phyloP scores from a whole-genome alignment of 2,113 vertebrate genomes.

The Proteles cristata region DNA sequence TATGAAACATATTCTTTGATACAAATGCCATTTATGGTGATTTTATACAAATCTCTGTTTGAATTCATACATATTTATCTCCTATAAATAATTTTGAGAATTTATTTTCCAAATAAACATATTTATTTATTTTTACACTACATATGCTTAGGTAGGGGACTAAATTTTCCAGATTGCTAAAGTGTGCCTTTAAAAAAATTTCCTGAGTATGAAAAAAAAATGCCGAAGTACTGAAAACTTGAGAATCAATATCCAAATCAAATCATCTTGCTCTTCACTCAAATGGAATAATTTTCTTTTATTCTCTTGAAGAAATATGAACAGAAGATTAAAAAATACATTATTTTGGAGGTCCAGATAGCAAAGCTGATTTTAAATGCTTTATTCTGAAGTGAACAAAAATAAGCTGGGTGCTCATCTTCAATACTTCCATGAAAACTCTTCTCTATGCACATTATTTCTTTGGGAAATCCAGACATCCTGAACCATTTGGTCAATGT shows the following conservation, averaged over 20 bases:
- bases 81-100: neutral
- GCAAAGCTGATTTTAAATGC: neutral
- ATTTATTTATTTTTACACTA: neutral
- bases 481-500: neutral
- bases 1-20: neutral
- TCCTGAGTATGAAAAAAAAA: neutral
- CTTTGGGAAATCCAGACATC: neutral
- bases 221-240: neutral
- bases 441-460: neutral
- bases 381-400: neutral
- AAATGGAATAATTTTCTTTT: neutral
- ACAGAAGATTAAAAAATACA: neutral
- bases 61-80: neutral
- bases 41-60: neutral
- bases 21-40: neutral
- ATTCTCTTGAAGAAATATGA: neutral
- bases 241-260: slow-evolving; percentile 6
- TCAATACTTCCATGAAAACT: neutral
- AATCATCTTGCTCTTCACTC: neutral
- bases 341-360: neutral
- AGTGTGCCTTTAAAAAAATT: neutral
- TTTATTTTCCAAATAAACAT: neutral
- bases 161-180: neutral
- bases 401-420: neutral
- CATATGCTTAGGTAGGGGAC: neutral